Conservation (phyloP, 2,113 vertebrate species). For the Melanocharis versteri region DNA sequence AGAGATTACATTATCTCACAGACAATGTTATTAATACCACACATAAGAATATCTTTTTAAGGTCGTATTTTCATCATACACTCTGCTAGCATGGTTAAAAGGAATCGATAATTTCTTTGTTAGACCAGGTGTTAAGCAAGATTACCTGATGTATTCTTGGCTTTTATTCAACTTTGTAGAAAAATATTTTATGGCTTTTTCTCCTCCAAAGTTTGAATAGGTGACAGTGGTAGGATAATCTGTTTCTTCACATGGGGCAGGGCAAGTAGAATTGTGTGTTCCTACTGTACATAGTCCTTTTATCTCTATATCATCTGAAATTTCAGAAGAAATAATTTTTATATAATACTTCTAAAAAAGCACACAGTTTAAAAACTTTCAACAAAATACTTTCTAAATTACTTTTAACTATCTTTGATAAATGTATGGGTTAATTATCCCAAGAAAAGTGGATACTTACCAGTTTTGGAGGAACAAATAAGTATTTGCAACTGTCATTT, state of each 20-base stretch:
- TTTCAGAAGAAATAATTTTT: background rate
- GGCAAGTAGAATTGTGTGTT: conserved; percentile 76
- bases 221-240: conserved; percentile 70
- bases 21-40: background rate
- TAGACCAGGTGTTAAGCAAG: background rate
- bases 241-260: conserved; percentile 73
- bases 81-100: background rate
- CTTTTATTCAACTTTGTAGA: conserved; percentile 70
- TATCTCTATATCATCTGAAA: conserved; percentile 71
- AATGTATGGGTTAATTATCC: background rate
- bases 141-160: conserved; percentile 69
- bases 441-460: background rate
- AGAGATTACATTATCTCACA: background rate
- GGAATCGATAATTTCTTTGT: background rate
- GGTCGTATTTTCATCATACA: background rate
- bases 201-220: conserved; percentile 74
- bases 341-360: background rate
- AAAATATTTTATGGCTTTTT: conserved; percentile 55
- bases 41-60: background rate
- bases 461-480: background rate
- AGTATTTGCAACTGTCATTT: background rate
- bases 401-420: background rate
- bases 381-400: rapidly evolving
- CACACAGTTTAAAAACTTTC: background rate
- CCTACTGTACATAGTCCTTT: conserved; percentile 70